Evolutionary conservation across 2,797 vertebrate genomes (phyloP).

Genomic region (Falco rusticolus): DNA sequence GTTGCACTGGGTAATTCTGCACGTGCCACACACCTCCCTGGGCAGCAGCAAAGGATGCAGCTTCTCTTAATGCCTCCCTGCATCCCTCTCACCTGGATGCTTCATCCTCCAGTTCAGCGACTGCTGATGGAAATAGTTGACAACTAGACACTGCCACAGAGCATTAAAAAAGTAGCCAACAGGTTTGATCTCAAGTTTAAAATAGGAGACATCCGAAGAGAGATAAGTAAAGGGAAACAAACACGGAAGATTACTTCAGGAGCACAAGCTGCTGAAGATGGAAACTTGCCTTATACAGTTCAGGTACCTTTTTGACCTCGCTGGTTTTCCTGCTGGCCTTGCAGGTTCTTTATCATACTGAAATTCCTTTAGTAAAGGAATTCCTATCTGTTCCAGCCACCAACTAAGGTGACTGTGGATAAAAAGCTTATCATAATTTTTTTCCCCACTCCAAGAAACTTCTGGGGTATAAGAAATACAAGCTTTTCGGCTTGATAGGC

Average conservation of each 20-base stretch:
- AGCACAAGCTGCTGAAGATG: not conserved
- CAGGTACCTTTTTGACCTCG: not conserved
- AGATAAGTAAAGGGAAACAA: not conserved
- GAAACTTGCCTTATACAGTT: not conserved
- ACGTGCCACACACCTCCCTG: fast-evolving
- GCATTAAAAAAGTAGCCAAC: not conserved
- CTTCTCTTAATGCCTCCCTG: not conserved
- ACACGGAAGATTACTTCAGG: not conserved
- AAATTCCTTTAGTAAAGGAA: not conserved
- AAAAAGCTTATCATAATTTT: not conserved
- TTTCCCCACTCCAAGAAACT: not conserved
- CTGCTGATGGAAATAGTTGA: not conserved
- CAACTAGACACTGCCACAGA: not conserved
- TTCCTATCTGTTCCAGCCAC: not conserved
- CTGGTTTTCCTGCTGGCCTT: not conserved
- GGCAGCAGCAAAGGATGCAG: not conserved
- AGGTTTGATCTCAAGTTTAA: not conserved
- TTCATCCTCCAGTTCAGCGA: not conserved
- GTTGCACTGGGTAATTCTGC: not conserved
- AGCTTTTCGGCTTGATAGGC: not conserved
- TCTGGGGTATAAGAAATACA: not conserved
- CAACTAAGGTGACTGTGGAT: not conserved
- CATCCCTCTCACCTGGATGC: not conserved
- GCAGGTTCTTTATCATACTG: not conserved
- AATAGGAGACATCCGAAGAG: not conserved